Conservation (phyloP, 2,797 vertebrate species). For the Periophthalmus magnuspinnatus region DNA sequence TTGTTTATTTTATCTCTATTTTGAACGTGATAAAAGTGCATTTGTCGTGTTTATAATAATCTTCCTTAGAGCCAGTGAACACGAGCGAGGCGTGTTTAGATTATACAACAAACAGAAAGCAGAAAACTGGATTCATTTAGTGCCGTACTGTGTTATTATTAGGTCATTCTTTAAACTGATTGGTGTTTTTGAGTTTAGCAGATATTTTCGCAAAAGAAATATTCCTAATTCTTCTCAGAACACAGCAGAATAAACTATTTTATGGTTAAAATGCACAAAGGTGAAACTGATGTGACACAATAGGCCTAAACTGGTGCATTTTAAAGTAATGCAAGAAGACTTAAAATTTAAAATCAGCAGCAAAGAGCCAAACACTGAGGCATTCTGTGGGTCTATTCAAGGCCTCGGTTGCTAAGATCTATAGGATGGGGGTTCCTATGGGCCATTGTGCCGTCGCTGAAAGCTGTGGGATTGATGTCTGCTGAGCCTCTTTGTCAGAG, state of each 20-base stretch:
- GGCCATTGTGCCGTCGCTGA: conserved; percentile 59
- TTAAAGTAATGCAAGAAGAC: neutral
- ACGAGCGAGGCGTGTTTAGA: too few species aligned
- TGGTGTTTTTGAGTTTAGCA: too few species aligned
- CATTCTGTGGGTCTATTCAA: conserved; percentile 48
- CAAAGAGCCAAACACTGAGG: conserved; percentile 27
- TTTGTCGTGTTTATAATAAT: too few species aligned
- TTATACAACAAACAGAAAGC: too few species aligned
- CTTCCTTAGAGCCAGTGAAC: too few species aligned
- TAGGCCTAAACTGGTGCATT: neutral
- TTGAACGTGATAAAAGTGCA: too few species aligned
- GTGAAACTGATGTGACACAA: neutral
- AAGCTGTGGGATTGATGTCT: conserved; percentile 73
- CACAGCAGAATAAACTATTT: neutral
- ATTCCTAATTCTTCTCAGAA: neutral
- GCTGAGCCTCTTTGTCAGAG: conserved; percentile 59
- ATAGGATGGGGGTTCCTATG: conserved; percentile 56
- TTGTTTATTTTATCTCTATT: too few species aligned
- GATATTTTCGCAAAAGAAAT: neutral
- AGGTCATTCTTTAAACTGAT: too few species aligned
- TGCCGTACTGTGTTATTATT: too few species aligned
- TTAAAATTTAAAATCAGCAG: neutral
- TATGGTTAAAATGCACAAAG: neutral
- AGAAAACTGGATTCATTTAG: too few species aligned
- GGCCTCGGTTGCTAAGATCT: conserved; percentile 73